Evolutionary conservation across 2,797 vertebrate genomes (phyloP), one percentile per base, ranked within the genome.

Genomic region (Chloroceryle amazona): DNA sequence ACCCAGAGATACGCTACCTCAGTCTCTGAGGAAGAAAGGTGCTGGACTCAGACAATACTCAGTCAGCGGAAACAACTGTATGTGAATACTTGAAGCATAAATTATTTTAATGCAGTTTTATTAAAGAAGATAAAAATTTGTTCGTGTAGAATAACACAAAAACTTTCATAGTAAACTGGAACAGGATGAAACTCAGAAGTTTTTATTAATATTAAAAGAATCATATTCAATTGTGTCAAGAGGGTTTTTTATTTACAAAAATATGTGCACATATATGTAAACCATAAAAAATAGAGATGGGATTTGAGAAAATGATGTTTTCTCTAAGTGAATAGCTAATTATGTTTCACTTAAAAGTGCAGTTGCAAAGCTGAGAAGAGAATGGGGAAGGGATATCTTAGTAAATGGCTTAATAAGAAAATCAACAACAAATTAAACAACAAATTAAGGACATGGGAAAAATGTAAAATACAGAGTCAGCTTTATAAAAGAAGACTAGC

Each of bases 401-500:
- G 9, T 2, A 80, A 80, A 73, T 65, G 44, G 44, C 44, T 46
- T 46, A 74, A 63, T 71, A 29, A 54, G 25, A 37, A 72, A 44
- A 15, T 37, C 37, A 18, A 1, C 22, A 7, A 1, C 33, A 37
- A n/a, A n/a, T n/a, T n/a, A n/a, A n/a, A n/a, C n/a, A n/a, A 35
- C 3, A 67, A 84, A 47, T n/a, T n/a, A 74, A 84, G 25, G 13
- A 81, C 63, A 62, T 16, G 10, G 6, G 13, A 11, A 17, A 52
- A 72, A 83, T 29, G 28, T 1, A 37, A 17, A 68, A 47, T 23
- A 28, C 2, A 47, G 10, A 61, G 4, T 3, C 11, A 39, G 1
- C 14, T 61, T 67, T 80, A 49, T 9, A 25, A 44, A 57, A 68
- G 21, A 4, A 68, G 19, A 23, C 13, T 46, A 46, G 44, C 20